Base-by-base conservation (phyloP, 2,797 vertebrate species). In the Phrynocephalus guinanensis region DNA sequence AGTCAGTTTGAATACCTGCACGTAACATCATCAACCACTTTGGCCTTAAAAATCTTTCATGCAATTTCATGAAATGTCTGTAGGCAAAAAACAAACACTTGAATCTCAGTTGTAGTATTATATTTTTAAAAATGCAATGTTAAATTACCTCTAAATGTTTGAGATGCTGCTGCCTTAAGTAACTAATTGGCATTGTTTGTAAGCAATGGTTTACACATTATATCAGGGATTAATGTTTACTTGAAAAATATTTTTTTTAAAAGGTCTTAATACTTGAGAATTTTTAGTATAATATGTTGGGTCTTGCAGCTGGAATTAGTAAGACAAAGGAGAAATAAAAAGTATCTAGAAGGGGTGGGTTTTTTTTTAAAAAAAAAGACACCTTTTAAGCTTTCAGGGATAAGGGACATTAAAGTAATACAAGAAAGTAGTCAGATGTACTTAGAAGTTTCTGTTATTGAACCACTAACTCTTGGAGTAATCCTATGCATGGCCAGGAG, bases 141-240 rank as follows among this genome's bases (percentile, higher is more conserved):
- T 63, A 85, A 83, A 48, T 16, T 82, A 84, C 44, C 84, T 92
- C 85, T 92, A 82, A 52, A 52, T 84, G 6, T 90, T 93, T 73
- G 88, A 50, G 0, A 91, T 97, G 96, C 96, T 97, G 97, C 98
- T 98, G 96, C 96, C 97, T 93, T 91, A 96, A 95, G 81, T 91
- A 89, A 95, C 93, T 95, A 91, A 84, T 88, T 83, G 82, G 95
- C 95, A 94, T 96, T 82, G 90, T 63, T 91, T 90, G 87, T 24
- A 44, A 89, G 87, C 38, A 87, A 87, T 97, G 96, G 78, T 98
- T 98, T 97, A 97, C 97, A 96, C 95, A 91, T 92, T 95, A 89
- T 95, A 96, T 98, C 97, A 98, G 98, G 97, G 97, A 98, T 97
- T 97, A 97, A 92, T 88, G 86, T 95, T 97, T 98, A 98, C 98